Conservation (phyloP, 2,888 invertebrate species). For the Lysandra bellargus region DNA sequence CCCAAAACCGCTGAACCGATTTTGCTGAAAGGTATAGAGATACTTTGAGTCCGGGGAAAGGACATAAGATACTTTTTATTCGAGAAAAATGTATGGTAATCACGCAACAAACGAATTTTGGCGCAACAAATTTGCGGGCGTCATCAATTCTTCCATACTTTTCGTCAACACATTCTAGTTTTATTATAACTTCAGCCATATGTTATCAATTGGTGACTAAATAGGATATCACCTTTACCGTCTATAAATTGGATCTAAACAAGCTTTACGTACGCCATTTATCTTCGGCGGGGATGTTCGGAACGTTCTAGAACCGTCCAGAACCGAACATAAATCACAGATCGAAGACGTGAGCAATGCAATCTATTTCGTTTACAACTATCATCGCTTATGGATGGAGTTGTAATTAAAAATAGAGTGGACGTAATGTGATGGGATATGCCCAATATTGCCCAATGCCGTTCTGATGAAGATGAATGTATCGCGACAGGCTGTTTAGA, state of each 20-base stretch:
- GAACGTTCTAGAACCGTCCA: constrained; percentile 2
- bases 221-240: constrained; percentile 16
- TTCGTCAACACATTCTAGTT: background rate
- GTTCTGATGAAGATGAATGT: no score
- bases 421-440: background rate
- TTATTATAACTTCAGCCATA: background rate
- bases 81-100: background rate
- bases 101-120: no score
- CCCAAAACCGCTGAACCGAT: no score
- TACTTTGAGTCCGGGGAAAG: no score
- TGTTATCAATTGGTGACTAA: constrained; percentile 5
- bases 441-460: no score
- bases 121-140: no score
- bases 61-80: no score
- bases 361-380: constrained; percentile 22
- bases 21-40: no score
- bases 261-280: constrained; percentile 22
- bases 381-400: background rate
- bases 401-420: background rate
- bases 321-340: constrained; percentile 24
- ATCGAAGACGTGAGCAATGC: constrained; percentile 25
- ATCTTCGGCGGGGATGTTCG: constrained; percentile 22
- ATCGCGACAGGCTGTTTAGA: no score
- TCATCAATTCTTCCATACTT: no score
- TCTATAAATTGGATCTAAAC: constrained; percentile 23